phyloP scores from a whole-genome alignment of 2,113 vertebrate species.

The Peromyscus leucopus region DNA sequence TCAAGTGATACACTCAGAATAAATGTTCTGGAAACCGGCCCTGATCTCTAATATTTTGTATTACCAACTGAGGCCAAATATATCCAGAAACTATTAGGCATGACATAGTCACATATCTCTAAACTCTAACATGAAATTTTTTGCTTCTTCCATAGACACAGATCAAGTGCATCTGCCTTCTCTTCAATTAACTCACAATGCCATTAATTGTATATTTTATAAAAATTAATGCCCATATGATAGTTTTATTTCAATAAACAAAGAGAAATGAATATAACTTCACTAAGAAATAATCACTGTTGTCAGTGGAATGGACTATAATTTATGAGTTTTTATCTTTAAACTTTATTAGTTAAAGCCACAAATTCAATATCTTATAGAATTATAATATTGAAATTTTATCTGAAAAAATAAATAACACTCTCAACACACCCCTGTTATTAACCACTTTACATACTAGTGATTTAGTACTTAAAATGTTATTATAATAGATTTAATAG shows the following conservation, averaged over 20 bases:
- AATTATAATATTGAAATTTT: conserved; percentile 51
- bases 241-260: conserved; percentile 7
- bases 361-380: background rate
- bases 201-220: background rate
- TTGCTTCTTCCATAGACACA: background rate
- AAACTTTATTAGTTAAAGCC: background rate
- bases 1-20: background rate
- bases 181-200: background rate
- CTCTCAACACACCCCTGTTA: background rate
- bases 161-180: background rate
- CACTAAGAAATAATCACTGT: background rate
- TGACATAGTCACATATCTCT: background rate
- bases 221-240: background rate
- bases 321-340: background rate
- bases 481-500: no score
- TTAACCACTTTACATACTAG: background rate
- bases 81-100: background rate
- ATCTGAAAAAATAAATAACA: background rate
- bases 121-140: background rate
- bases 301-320: background rate
- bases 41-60: background rate
- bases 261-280: background rate
- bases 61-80: background rate
- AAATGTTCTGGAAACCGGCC: background rate
- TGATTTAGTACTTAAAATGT: no score